Evolutionary conservation across 2,797 vertebrate genomes (phyloP).

Genomic region (Phoebastria nigripes): DNA sequence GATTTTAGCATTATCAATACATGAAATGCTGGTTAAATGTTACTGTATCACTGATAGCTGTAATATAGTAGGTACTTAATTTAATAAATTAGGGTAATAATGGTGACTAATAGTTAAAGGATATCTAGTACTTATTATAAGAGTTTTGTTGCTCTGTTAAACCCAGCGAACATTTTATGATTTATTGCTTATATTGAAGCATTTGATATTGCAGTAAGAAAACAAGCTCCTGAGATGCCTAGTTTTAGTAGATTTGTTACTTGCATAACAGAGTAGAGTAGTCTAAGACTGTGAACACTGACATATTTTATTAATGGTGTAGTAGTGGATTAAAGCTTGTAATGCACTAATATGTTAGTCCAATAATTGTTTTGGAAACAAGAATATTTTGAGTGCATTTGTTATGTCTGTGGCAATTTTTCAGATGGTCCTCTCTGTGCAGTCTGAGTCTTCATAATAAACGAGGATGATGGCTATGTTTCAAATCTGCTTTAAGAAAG

Average conservation of each 20-base stretch:
- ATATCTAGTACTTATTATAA: neutral
- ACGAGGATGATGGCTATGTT: neutral
- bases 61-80: neutral
- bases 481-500: neutral
- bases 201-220: neutral
- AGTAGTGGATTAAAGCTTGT: neutral
- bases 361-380: neutral
- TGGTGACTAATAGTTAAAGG: neutral
- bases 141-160: neutral
- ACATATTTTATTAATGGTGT: neutral
- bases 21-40: neutral
- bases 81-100: neutral
- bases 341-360: neutral
- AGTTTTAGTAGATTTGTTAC: neutral
- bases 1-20: neutral
- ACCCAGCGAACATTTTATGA: neutral
- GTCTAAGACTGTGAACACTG: neutral
- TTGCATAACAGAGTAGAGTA: neutral
- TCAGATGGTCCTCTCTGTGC: neutral
- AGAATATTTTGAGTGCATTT: neutral
- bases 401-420: neutral
- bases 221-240: neutral
- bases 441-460: neutral
- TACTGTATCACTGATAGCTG: neutral
- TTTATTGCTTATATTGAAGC: neutral